These are phyloP conservation scores for Antheraea pernyi DNA, from an alignment of 1,140 invertebrate species.

Conservation along the genomic window DNA sequence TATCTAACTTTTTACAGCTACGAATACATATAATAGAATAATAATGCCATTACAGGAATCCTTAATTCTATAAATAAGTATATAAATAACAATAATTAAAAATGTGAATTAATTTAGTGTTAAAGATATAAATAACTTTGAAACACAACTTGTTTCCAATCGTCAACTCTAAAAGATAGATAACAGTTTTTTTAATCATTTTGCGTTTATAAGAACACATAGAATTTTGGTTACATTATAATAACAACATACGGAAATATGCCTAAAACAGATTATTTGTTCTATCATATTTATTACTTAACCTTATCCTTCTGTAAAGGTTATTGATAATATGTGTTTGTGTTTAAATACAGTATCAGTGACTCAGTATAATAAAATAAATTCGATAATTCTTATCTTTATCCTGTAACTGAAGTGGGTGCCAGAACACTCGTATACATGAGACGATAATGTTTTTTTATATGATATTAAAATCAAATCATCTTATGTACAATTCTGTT, in stretches of 20 bases:
- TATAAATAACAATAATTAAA: too few species aligned
- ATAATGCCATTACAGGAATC: too few species aligned
- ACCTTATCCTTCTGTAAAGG: not conserved
- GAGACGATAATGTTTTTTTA: not conserved
- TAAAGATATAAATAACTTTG: too few species aligned
- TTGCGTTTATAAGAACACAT: too few species aligned
- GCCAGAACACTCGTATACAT: not conserved
- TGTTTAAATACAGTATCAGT: not conserved
- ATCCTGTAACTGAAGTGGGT: not conserved
- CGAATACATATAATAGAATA: too few species aligned
- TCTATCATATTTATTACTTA: not conserved
- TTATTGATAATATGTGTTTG: not conserved
- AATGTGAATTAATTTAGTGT: too few species aligned
- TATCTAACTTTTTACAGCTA: too few species aligned
- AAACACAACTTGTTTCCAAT: too few species aligned
- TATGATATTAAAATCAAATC: not conserved
- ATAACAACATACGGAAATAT: not conserved
- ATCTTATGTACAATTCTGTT: not conserved
- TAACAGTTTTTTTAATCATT: too few species aligned
- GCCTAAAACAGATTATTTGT: not conserved
- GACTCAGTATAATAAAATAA: not conserved
- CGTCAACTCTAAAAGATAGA: too few species aligned
- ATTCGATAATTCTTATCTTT: not conserved
- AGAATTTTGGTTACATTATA: too few species aligned
- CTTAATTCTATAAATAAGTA: too few species aligned